phyloP scores from a whole-genome alignment of 37 sponge, comb jelly and placozoan species.

The Crambe crambe region DNA sequence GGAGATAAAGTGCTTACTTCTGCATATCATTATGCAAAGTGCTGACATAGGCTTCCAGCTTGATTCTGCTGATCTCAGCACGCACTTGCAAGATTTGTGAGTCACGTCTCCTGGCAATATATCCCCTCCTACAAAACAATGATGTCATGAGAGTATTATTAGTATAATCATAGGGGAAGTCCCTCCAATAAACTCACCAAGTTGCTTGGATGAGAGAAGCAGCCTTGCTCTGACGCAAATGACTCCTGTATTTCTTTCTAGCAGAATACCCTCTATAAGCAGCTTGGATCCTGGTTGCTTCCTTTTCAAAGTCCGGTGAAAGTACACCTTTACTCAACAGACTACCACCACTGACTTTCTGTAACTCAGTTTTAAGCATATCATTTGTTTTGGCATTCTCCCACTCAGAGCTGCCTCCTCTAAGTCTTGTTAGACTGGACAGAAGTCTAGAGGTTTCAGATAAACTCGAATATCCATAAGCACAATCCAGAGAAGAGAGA shows the following conservation, averaged over 20 bases:
- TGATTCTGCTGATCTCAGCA: conserved; percentile 34
- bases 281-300: conserved; percentile 32
- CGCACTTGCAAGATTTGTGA: conserved; percentile 15
- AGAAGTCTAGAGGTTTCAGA: conserved; percentile 15
- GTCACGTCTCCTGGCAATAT: conserved; percentile 16
- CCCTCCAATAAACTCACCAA: conserved; percentile 42
- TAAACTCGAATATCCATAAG: conserved; percentile 1
- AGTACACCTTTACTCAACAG: background rate
- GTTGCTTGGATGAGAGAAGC: conserved; percentile 56
- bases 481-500: conserved; percentile 2
- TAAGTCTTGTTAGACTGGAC: background rate
- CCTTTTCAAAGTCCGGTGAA: background rate
- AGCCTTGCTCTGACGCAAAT: conserved; percentile 10
- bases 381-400: background rate
- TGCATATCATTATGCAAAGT: conserved; percentile 31
- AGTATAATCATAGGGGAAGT: background rate
- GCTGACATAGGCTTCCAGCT: conserved; percentile 45
- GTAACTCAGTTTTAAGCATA: too few species aligned
- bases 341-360: background rate
- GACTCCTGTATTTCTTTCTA: background rate
- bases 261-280: conserved; percentile 17
- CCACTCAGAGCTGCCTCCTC: background rate
- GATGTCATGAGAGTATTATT: background rate
- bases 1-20: too few species aligned
- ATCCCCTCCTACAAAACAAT: conserved; percentile 49